phyloP scores from a whole-genome alignment of 1,140 invertebrate species.

The Drosophila micromelanica region DNA sequence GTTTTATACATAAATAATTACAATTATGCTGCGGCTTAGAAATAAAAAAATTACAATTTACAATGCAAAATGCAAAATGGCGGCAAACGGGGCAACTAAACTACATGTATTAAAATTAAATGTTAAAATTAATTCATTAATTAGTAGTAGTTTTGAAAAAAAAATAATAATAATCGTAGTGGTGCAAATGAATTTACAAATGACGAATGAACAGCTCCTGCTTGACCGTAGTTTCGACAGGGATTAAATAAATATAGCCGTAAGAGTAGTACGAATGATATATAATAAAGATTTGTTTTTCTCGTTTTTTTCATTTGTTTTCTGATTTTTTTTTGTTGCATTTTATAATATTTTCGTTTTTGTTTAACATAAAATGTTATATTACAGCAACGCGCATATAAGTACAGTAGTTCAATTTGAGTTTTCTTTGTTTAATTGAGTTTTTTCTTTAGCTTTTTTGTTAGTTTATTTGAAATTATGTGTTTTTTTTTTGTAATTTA shows the following conservation, averaged over 20 bases:
- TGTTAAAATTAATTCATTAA: slow-evolving; percentile 53
- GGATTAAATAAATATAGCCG: slow-evolving; percentile 49
- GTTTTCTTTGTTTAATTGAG: slow-evolving; percentile 29
- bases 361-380: slow-evolving; percentile 74
- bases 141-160: slow-evolving; percentile 23
- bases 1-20: slow-evolving; percentile 82
- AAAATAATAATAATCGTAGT: slow-evolving; percentile 40
- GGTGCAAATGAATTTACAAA: slow-evolving; percentile 78
- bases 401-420: slow-evolving; percentile 75
- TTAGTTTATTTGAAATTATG: slow-evolving; percentile 28
- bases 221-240: slow-evolving; percentile 22
- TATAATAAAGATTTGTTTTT: slow-evolving; percentile 25
- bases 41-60: slow-evolving; percentile 77
- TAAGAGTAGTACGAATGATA: slow-evolving; percentile 53
- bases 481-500: slow-evolving; percentile 33
- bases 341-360: slow-evolving; percentile 55
- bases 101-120: slow-evolving; percentile 68
- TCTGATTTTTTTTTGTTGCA: slow-evolving; percentile 35
- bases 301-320: slow-evolving; percentile 15
- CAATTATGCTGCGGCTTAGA: slow-evolving; percentile 61
- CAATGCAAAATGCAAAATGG: slow-evolving; percentile 71
- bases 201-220: slow-evolving; percentile 62
- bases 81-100: slow-evolving; percentile 42
- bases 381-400: slow-evolving; percentile 82
- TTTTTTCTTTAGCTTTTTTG: slow-evolving; percentile 20